Conservation (phyloP, 2,888 invertebrate genomes). For the Ceraclea dissimilis region DNA sequence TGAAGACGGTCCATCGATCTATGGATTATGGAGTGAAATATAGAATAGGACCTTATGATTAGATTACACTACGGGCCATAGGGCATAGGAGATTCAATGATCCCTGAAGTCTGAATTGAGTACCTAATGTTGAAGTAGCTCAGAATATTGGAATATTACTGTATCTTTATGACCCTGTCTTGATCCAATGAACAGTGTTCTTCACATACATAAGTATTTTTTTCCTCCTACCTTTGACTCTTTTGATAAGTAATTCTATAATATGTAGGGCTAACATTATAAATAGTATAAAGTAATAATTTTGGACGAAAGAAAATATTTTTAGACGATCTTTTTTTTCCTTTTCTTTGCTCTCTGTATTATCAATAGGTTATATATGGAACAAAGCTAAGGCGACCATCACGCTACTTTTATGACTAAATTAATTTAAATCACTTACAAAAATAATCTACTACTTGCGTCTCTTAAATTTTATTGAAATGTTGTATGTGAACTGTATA, state of each 20-base stretch:
- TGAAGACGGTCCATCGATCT: slow-evolving; percentile 17
- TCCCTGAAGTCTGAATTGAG: slow-evolving; percentile 24
- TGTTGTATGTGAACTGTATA: too few relatives aligned
- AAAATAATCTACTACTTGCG: too few relatives aligned
- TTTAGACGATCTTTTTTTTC: too few relatives aligned
- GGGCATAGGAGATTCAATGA: slow-evolving; percentile 24
- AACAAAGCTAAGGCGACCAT: too few relatives aligned
- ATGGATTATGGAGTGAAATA: slow-evolving; percentile 25
- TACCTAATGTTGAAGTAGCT: slow-evolving; percentile 13
- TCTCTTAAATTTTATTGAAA: too few relatives aligned
- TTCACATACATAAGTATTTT: neutral
- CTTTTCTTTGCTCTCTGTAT: too few relatives aligned
- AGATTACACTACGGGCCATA: slow-evolving; percentile 23
- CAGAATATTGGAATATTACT: slow-evolving; percentile 2
- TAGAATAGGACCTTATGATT: slow-evolving; percentile 24
- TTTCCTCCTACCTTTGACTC: neutral
- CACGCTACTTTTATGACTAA: too few relatives aligned
- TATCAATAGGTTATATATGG: too few relatives aligned
- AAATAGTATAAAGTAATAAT: too few relatives aligned
- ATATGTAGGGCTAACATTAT: too few relatives aligned
- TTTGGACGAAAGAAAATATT: too few relatives aligned
- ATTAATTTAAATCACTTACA: too few relatives aligned
- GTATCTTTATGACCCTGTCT: slow-evolving; percentile 18
- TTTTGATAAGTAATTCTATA: neutral
- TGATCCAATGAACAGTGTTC: slow-evolving; percentile 2